phyloP scores from a whole-genome alignment of 2,888 invertebrate genomes.

The Cantharis rustica region DNA sequence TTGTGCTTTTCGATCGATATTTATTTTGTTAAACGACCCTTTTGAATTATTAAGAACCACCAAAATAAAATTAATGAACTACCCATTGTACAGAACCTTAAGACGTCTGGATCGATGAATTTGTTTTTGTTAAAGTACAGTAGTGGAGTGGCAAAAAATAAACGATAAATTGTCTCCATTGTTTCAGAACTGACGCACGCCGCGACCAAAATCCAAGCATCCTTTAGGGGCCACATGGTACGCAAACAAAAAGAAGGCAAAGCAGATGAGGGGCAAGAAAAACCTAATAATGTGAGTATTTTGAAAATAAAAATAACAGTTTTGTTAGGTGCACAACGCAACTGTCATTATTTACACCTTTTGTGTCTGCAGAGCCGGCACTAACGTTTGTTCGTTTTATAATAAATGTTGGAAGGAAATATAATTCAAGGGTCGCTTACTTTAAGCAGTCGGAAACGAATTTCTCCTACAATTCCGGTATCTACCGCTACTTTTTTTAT shows the following conservation, averaged over 20 bases:
- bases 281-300: slow-evolving; percentile 31
- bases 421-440: background rate
- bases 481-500: background rate
- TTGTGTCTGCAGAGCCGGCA: background rate
- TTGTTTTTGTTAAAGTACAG: background rate
- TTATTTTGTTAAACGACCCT: background rate
- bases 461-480: background rate
- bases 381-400: background rate
- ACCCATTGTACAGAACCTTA: background rate
- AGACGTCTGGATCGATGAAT: background rate
- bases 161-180: background rate
- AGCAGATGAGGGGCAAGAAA: slow-evolving; percentile 47
- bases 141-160: background rate
- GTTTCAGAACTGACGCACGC: slow-evolving; percentile 58
- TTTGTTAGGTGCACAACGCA: background rate
- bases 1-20: background rate
- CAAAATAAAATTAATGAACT: background rate
- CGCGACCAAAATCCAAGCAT: slow-evolving; percentile 90
- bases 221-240: slow-evolving; percentile 88
- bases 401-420: background rate
- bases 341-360: background rate
- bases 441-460: background rate
- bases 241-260: slow-evolving; percentile 65
- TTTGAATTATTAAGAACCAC: background rate
- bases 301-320: background rate